Percentiles rank a stretch among this genome's conserved stretches.
Conservation (phyloP, 92 coral and sea anemone species). For the Zoanthus sansibaricus region DNA sequence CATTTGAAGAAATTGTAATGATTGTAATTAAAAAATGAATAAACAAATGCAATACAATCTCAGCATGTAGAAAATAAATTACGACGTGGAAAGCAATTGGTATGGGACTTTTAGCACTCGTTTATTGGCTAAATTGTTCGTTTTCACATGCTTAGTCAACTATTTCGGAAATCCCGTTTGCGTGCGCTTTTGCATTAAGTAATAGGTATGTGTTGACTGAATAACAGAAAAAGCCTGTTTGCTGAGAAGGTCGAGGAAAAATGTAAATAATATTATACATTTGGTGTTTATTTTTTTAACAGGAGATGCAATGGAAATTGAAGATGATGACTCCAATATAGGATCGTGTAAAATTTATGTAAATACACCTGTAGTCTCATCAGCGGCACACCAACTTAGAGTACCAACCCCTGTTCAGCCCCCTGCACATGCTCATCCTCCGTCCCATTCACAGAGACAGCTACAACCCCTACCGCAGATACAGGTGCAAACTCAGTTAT, state of each 20-base stretch:
- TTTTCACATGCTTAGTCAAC: too few relatives aligned
- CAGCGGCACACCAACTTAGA: conserved; percentile 37
- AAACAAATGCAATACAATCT: too few relatives aligned
- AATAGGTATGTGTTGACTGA: too few relatives aligned
- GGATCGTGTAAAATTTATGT: conserved; percentile 42
- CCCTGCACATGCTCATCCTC: conserved; percentile 27
- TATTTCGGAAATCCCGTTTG: too few relatives aligned
- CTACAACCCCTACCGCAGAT: conserved; percentile 12
- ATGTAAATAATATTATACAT: neutral
- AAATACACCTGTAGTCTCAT: conserved; percentile 37
- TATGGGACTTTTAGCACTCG: too few relatives aligned
- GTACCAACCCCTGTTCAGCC: conserved; percentile 28
- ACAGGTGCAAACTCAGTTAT: conserved; percentile 25
- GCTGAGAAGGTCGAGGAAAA: neutral
- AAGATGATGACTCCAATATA: conserved; percentile 28
- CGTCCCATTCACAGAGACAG: conserved; percentile 11
- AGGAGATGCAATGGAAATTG: conserved; percentile 48
- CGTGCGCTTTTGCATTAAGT: too few relatives aligned
- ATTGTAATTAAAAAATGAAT: too few relatives aligned
- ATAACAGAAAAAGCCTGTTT: neutral
- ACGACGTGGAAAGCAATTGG: too few relatives aligned
- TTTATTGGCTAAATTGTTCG: too few relatives aligned
- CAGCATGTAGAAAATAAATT: too few relatives aligned
- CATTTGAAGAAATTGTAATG: too few relatives aligned
- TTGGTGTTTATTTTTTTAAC: neutral